phyloP scores from a whole-genome alignment of 2,113 vertebrate species.

The Nestor notabilis region DNA sequence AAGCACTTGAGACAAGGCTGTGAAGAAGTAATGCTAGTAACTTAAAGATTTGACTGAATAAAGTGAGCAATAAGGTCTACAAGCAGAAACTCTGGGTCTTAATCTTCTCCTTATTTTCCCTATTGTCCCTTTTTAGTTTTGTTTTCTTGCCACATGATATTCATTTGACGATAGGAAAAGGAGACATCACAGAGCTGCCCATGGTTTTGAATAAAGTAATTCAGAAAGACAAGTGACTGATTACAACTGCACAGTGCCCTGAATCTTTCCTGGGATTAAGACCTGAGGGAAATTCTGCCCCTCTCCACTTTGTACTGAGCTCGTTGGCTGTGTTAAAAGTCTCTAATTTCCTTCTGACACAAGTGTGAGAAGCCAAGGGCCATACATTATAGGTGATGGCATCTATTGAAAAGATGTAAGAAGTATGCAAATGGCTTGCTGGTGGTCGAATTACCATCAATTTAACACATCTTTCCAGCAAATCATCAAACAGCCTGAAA shows the following conservation, averaged over 20 bases:
- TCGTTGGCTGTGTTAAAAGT: neutral
- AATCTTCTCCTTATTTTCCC: neutral
- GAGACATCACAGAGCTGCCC: neutral
- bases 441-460: neutral
- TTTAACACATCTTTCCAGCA: neutral
- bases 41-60: neutral
- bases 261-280: neutral
- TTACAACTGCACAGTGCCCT: neutral
- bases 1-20: rapidly evolving
- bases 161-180: neutral
- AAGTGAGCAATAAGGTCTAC: neutral
- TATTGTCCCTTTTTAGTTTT: neutral
- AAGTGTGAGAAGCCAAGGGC: constrained; percentile 9
- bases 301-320: neutral
- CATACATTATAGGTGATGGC: neutral
- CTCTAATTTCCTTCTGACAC: neutral
- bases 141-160: neutral
- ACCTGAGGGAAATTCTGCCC: constrained; percentile 24
- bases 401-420: neutral
- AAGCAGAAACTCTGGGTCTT: neutral
- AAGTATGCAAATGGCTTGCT: neutral
- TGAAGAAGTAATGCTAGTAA: neutral
- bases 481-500: neutral
- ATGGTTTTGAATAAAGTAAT: neutral
- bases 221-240: constrained; percentile 40